These are phyloP conservation scores for Ecliptopera silaceata DNA, from an alignment of 2,888 invertebrate species.

Conservation along the genomic window DNA sequence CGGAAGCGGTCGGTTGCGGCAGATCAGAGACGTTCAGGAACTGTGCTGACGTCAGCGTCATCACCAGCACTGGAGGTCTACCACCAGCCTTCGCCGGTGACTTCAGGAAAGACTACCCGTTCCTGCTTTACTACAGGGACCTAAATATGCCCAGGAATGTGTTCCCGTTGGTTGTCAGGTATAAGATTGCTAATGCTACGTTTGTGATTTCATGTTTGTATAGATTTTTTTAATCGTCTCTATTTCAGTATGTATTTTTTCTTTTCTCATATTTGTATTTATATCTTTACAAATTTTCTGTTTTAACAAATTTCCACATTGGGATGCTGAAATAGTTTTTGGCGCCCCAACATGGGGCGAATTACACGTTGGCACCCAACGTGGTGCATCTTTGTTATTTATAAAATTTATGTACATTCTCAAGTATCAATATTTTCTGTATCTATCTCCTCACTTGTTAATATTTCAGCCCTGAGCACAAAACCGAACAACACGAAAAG, in stretches of 20 bases:
- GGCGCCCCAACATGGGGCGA: constrained; percentile 21
- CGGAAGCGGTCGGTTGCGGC: constrained; percentile 95
- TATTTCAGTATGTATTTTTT: constrained; percentile 4
- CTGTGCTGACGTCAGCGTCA: constrained; percentile 93
- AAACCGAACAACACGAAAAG: constrained; percentile 54
- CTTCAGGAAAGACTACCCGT: constrained; percentile 86
- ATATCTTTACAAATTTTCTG: no score
- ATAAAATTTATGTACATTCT: constrained; percentile 24
- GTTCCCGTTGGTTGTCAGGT: constrained; percentile 90
- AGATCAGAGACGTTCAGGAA: constrained; percentile 95
- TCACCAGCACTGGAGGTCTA: constrained; percentile 90
- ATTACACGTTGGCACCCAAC: constrained; percentile 19
- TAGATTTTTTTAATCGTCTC: background rate
- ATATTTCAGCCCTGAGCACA: constrained; percentile 64
- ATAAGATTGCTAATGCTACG: constrained; percentile 15
- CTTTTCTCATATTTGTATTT: background rate
- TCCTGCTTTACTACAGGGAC: constrained; percentile 90
- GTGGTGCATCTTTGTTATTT: constrained; percentile 15
- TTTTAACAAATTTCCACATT: constrained; percentile 5
- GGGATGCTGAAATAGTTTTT: constrained; percentile 18
- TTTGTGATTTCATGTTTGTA: constrained; percentile 24
- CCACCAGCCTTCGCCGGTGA: constrained; percentile 87
- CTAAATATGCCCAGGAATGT: constrained; percentile 85
- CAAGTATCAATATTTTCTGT: constrained; percentile 13
- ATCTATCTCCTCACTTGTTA: constrained; percentile 40